Conservation (phyloP, 2,797 vertebrate species). For the Gadopsis marmoratus region DNA sequence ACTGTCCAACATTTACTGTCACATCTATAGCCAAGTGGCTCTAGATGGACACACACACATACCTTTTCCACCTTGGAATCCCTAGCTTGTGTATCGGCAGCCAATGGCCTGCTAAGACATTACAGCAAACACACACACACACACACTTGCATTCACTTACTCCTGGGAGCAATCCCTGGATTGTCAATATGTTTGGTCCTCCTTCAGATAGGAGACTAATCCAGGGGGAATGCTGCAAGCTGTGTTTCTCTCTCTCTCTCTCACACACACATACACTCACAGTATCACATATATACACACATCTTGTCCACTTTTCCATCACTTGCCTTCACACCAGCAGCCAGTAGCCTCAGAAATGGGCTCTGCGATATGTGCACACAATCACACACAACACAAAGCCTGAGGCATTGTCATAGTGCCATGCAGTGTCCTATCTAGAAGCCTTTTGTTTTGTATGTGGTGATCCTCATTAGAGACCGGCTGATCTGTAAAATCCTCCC, state of each 20-base stretch:
- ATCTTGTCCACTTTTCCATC: constrained; percentile 71
- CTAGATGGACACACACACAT: constrained; percentile 63
- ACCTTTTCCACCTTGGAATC: constrained; percentile 83
- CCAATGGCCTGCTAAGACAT: constrained; percentile 75
- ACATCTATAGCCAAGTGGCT: constrained; percentile 79
- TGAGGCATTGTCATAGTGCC: constrained; percentile 72
- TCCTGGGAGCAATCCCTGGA: constrained; percentile 84
- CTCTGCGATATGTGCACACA: constrained; percentile 37
- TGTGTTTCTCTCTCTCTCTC: constrained; percentile 30
- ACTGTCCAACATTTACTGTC: constrained; percentile 75
- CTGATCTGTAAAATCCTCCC: constrained; percentile 12
- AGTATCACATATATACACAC: constrained; percentile 23
- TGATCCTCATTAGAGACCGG: constrained; percentile 19
- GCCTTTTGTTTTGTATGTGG: constrained; percentile 9
- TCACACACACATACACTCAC: constrained; percentile 19
- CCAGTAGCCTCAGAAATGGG: constrained; percentile 66
- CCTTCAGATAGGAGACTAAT: constrained; percentile 84
- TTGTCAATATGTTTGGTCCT: constrained; percentile 87
- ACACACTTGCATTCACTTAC: constrained; percentile 72
- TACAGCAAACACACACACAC: constrained; percentile 52
- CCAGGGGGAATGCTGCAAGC: constrained; percentile 85
- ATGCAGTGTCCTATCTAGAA: constrained; percentile 47
- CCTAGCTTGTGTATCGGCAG: constrained; percentile 78
- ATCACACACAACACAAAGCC: constrained; percentile 51
- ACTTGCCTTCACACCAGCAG: constrained; percentile 66